Percentiles rank a stretch among this genome's conserved stretches.
These are phyloP conservation scores for Staurois parvus DNA, from an alignment of 2,797 vertebrate species.

Conservation along the genomic window DNA sequence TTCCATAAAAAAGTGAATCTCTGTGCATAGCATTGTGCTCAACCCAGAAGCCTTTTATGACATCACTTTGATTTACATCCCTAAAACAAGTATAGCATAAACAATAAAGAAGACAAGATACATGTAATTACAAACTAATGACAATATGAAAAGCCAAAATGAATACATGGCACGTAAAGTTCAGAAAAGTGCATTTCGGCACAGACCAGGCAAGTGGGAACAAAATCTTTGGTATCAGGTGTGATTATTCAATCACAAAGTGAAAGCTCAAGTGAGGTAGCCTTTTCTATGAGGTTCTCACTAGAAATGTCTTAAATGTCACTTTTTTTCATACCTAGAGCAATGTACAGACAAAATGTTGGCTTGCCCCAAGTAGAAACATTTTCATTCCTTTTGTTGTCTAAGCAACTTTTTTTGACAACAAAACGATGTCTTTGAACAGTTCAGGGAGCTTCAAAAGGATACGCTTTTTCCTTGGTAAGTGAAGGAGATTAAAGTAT, in stretches of 20 bases:
- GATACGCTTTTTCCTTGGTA: conserved; percentile 66
- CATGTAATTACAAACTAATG: background rate
- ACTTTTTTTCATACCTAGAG: conserved; percentile 72
- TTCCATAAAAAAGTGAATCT: background rate
- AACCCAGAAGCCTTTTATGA: conserved; percentile 21
- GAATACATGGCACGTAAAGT: background rate
- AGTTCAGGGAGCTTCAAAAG: conserved; percentile 68
- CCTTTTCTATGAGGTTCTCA: conserved; percentile 91
- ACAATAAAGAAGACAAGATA: conserved; percentile 8
- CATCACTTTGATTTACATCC: conserved; percentile 2
- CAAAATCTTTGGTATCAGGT: conserved; percentile 98
- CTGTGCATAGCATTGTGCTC: conserved; percentile 40
- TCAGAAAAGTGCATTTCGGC: conserved; percentile 74
- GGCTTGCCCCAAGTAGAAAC: conserved; percentile 43
- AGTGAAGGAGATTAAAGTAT: conserved; percentile 29
- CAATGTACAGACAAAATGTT: conserved; percentile 28
- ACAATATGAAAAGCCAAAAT: conserved; percentile 19
- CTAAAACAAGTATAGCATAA: background rate
- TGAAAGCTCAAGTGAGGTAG: conserved; percentile 93
- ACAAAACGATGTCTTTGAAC: conserved; percentile 73
- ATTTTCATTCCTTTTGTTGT: conserved; percentile 66
- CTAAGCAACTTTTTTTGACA: conserved; percentile 64
- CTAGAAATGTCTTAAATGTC: conserved; percentile 86
- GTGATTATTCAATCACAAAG: conserved; percentile 97
- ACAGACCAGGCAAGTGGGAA: conserved; percentile 90